phyloP scores from a whole-genome alignment of 2,797 vertebrate species.

The Acipenser oxyrinchus region DNA sequence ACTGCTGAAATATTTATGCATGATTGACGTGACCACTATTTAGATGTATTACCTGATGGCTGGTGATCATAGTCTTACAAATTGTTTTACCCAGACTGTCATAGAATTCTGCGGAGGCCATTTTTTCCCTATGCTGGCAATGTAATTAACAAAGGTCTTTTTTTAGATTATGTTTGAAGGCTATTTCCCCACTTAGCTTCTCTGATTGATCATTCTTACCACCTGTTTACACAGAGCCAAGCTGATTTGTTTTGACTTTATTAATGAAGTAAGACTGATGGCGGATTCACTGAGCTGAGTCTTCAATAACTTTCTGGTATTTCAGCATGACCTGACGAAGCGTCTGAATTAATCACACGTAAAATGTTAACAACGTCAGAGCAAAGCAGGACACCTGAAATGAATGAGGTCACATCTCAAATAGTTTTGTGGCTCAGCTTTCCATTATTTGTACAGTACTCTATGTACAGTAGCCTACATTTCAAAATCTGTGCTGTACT shows the following conservation, averaged over 20 bases:
- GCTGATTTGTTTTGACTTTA: conserved; percentile 27
- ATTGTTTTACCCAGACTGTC: not conserved
- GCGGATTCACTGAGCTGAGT: conserved; percentile 9
- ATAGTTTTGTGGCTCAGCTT: not conserved
- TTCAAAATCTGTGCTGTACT: too few relatives aligned
- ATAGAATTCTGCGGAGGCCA: not conserved
- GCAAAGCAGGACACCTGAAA: not conserved
- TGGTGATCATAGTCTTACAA: conserved; percentile 17
- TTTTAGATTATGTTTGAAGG: conserved; percentile 20
- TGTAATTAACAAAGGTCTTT: conserved; percentile 2
- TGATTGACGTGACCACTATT: conserved; percentile 2
- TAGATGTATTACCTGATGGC: conserved; percentile 4
- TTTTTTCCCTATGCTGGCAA: not conserved
- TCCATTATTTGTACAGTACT: too few relatives aligned
- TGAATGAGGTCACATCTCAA: not conserved
- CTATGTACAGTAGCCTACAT: too few relatives aligned
- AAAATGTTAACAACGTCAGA: conserved; percentile 15
- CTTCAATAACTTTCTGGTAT: conserved; percentile 8
- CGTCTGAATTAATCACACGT: conserved; percentile 22
- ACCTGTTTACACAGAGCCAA: conserved; percentile 23
- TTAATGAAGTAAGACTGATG: conserved; percentile 34
- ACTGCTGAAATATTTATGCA: too few relatives aligned
- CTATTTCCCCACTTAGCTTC: conserved; percentile 21
- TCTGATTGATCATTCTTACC: conserved; percentile 26
- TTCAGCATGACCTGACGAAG: not conserved